phyloP scores from a whole-genome alignment of 2,113 vertebrate species.

The Syrrhaptes paradoxus region DNA sequence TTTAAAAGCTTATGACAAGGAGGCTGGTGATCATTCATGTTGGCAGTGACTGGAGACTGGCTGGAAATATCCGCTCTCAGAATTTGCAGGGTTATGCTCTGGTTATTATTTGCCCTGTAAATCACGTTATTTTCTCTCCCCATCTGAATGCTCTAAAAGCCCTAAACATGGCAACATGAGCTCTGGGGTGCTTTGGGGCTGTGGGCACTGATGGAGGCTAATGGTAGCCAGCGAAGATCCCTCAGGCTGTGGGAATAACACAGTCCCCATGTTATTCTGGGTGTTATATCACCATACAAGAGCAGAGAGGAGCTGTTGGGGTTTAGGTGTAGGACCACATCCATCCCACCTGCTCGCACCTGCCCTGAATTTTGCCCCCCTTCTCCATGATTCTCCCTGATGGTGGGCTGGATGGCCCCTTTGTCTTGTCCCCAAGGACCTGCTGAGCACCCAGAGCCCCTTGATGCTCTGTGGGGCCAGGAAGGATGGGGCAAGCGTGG shows the following conservation, averaged over 20 bases:
- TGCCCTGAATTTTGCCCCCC: background rate
- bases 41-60: fast-evolving
- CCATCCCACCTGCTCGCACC: background rate
- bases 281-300: fast-evolving
- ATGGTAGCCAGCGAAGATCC: fast-evolving
- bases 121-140: fast-evolving
- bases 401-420: background rate
- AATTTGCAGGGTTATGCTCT: background rate
- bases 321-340: background rate
- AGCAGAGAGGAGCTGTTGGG: background rate
- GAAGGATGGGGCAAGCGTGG: fast-evolving
- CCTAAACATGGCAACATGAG: fast-evolving
- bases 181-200: background rate
- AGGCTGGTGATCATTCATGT: background rate
- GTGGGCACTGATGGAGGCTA: background rate
- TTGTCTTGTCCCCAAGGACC: background rate
- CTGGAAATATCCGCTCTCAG: background rate
- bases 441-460: background rate
- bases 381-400: background rate
- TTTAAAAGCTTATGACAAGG: background rate
- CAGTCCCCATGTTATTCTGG: fast-evolving
- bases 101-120: background rate
- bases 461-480: fast-evolving
- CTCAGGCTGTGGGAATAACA: background rate
- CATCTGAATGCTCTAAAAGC: background rate